phyloP scores from a whole-genome alignment of 2,797 vertebrate genomes.

The Chloroceryle amazona region DNA sequence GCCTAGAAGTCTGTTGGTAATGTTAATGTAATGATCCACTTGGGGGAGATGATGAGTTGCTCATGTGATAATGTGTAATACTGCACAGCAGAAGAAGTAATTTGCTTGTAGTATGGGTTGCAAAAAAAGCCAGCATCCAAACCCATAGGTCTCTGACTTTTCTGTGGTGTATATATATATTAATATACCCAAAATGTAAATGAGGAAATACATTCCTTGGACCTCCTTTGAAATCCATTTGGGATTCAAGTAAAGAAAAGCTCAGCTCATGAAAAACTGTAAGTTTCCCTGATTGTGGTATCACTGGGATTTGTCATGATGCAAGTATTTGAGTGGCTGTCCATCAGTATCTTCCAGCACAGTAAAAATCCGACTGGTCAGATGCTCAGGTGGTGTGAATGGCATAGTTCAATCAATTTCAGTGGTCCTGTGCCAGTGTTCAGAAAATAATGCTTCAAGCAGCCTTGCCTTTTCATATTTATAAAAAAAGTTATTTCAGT shows the following conservation, averaged over 20 bases:
- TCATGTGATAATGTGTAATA: neutral
- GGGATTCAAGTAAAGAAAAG: neutral
- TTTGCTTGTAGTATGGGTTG: neutral
- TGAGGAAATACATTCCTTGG: neutral
- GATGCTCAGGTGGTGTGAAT: neutral
- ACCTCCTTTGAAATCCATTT: neutral
- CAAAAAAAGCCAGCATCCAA: neutral
- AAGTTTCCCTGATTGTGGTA: neutral
- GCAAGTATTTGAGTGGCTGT: neutral
- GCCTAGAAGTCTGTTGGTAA: neutral
- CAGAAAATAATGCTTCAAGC: neutral
- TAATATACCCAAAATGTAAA: neutral
- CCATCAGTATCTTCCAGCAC: neutral
- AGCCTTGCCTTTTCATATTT: neutral
- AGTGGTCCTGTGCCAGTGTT: neutral
- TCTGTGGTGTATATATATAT: neutral
- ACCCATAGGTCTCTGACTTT: neutral
- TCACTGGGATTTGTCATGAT: neutral
- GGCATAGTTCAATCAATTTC: neutral
- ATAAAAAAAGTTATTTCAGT: neutral
- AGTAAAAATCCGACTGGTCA: neutral
- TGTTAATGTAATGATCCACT: neutral
- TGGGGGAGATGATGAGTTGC: conserved; percentile 21
- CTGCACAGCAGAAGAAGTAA: neutral
- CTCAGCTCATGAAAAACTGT: neutral